Base-by-base conservation (phyloP, 2,113 vertebrate species). In the Chitala chitala region DNA sequence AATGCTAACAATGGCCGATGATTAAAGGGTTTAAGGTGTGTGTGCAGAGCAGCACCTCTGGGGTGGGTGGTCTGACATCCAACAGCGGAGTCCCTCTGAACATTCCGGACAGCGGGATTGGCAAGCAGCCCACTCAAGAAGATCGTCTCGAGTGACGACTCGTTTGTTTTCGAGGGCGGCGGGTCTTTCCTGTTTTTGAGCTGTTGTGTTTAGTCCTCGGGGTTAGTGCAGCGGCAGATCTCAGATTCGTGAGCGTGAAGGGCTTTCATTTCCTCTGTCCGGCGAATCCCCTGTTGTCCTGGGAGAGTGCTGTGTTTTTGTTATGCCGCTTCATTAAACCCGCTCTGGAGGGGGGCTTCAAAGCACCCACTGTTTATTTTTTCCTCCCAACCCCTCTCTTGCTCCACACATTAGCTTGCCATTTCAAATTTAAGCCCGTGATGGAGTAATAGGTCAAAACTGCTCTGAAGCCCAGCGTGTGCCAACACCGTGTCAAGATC, bases 121-220 rank as follows among this genome's bases (percentile, higher is more conserved):
- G 38, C 44, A 38, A 10, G 22, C 22, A 15, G 31, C 29, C 59
- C 15, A 20, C 29, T 17, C 31, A 17, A 36, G 59, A 63, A 20
- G 33, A 38, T 12, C 59, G 33, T 63, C 59, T 63, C n/a, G 5
- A 20, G 29, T 63, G 59, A 56, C 58, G 9, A 13, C 36, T 42
- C 38, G 40, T 48, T 46, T 51, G 40, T 38, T 76, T 72, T 53
- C n/a, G 24, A 61, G 56, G 29, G 66, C 20, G 69, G 22, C 5
- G n/a, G 13, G 55, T 36, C 5, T 59, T 81, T 76, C 64, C 38
- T 56, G 20, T 73, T 73, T 54, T 73, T 40, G n/a, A 33, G 64
- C 70, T 79, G 75, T 75, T 58, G 65, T 82, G 76, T 82, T 82
- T 78, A 76, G 78, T 75, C 78, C 77, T 53, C 9, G 5, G 9